A percentile compares a stretch with the other conserved stretches of the same genome.
These are phyloP conservation scores for Hydraecia micacea DNA, from an alignment of 2,888 invertebrate species.

Conservation along the genomic window DNA sequence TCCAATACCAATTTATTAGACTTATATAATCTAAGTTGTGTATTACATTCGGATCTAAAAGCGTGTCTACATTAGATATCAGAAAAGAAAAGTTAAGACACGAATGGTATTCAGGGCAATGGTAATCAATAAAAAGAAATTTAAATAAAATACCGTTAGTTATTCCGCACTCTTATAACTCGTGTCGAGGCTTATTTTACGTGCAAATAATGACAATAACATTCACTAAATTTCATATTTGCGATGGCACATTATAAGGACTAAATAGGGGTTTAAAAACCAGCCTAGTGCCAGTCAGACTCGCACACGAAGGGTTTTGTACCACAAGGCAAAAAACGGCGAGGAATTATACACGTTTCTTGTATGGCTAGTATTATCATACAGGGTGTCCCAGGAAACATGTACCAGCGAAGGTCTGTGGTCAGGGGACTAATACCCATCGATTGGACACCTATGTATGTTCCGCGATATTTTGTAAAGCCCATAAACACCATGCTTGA, in stretches of 20 bases:
- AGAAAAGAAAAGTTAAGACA: constrained; percentile 4
- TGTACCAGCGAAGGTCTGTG: no score
- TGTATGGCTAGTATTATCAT: no score
- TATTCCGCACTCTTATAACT: background rate
- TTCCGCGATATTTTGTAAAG: background rate
- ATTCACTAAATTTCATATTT: background rate
- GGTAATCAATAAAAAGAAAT: constrained; percentile 15
- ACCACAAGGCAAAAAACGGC: background rate
- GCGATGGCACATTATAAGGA: background rate
- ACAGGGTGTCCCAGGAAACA: no score
- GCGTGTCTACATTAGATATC: background rate
- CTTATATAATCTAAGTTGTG: background rate
- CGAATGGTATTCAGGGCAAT: constrained; percentile 34
- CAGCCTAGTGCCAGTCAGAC: no score
- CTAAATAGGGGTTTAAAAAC: background rate
- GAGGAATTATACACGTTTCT: no score
- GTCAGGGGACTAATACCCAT: no score
- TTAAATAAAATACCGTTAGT: constrained; percentile 34
- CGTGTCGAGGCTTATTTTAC: background rate
- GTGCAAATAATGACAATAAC: background rate
- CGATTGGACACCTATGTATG: no score
- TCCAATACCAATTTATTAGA: background rate
- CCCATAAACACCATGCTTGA: background rate
- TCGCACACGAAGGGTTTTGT: background rate
- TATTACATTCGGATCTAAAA: background rate